Conservation (phyloP, 1,140 invertebrate species). For the Aphaenogaster floridana region DNA sequence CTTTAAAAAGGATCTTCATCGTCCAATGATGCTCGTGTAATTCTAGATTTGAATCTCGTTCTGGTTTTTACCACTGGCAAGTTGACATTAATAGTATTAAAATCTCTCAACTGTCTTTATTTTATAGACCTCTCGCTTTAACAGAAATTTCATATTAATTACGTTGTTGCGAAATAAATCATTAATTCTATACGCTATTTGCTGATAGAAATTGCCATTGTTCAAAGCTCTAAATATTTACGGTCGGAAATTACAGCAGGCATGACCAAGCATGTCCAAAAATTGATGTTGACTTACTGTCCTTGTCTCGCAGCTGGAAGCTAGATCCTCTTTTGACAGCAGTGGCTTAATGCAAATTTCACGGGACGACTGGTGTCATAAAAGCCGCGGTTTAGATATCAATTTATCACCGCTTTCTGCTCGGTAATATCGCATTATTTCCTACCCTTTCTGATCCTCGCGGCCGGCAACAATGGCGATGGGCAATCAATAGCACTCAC, state of each 20-base stretch:
- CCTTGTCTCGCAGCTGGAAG: slow-evolving; percentile 25
- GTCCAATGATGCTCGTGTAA: neutral
- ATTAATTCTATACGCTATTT: neutral
- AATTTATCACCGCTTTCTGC: slow-evolving; percentile 79
- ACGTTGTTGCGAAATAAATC: neutral
- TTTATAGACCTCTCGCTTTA: neutral
- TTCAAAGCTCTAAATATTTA: slow-evolving; percentile 27
- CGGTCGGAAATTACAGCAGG: neutral
- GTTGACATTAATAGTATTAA: neutral
- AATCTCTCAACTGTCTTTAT: neutral
- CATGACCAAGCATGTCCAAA: slow-evolving; percentile 44
- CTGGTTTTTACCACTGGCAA: neutral
- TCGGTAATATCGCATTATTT: slow-evolving; percentile 79
- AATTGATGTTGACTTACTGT: slow-evolving; percentile 76
- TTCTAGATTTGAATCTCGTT: neutral
- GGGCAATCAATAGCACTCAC: slow-evolving; percentile 74
- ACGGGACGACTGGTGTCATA: slow-evolving; percentile 71
- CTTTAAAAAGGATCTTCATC: too few species aligned
- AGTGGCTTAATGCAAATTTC: slow-evolving; percentile 74
- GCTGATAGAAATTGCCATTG: slow-evolving; percentile 5
- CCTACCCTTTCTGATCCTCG: slow-evolving; percentile 59
- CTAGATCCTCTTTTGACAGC: slow-evolving; percentile 38
- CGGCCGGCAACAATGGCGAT: slow-evolving; percentile 78
- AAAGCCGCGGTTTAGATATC: slow-evolving; percentile 78
- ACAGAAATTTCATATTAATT: slow-evolving; percentile 18